Percentiles rank a stretch among this genome's conserved stretches.
phyloP scores from a whole-genome alignment of 2,797 vertebrate species.

The Notamacropus eugenii region DNA sequence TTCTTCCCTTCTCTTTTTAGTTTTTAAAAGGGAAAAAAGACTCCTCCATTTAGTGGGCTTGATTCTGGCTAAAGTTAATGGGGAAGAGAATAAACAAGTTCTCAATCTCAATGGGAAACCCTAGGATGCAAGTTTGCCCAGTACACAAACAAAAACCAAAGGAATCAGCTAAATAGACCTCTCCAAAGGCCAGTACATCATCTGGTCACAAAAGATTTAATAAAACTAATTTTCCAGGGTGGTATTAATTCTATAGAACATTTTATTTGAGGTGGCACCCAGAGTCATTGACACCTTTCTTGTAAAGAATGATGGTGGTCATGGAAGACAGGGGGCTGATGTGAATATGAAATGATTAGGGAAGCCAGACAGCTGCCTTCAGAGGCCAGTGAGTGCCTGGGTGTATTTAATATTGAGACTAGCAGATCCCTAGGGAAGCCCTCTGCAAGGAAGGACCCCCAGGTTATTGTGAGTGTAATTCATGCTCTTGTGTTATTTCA shows the following conservation, averaged over 20 bases:
- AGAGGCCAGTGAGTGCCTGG: neutral
- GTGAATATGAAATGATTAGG: neutral
- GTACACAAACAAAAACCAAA: neutral
- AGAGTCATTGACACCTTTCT: neutral
- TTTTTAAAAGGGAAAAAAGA: too few relatives aligned
- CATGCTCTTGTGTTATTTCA: neutral
- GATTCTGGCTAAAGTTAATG: neutral
- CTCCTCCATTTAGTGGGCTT: neutral
- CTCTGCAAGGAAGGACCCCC: neutral
- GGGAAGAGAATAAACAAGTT: neutral
- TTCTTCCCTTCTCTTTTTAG: too few relatives aligned
- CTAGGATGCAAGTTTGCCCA: neutral
- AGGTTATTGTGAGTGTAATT: neutral
- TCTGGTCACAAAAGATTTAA: neutral
- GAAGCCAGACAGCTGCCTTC: neutral
- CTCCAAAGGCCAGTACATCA: neutral
- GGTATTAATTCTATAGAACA: neutral
- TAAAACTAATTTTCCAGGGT: neutral
- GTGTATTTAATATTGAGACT: neutral
- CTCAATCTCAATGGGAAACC: neutral
- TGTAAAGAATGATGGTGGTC: neutral
- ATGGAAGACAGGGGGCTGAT: neutral
- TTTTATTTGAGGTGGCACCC: neutral
- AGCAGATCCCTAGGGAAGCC: neutral
- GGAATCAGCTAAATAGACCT: neutral